phyloP scores from a whole-genome alignment of 2,797 vertebrate species.

The Lepilemur ruficaudatus region DNA sequence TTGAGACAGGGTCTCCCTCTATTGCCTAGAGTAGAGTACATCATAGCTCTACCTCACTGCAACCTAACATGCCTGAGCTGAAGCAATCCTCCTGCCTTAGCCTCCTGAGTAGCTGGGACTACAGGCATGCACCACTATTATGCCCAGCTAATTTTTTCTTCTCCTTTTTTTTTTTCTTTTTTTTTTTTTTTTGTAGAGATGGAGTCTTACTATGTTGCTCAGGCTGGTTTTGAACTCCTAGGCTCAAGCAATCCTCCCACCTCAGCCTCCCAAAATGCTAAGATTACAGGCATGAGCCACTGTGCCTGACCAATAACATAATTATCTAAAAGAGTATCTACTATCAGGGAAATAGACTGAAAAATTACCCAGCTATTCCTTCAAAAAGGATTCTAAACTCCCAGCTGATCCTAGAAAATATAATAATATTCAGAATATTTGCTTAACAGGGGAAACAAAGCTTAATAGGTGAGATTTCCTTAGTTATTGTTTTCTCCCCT shows the following conservation, averaged over 20 bases:
- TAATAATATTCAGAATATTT: background rate
- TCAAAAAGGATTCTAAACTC: background rate
- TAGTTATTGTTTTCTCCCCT: background rate
- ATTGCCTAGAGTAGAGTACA: too few species aligned
- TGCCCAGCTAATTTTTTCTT: background rate
- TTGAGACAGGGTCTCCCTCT: too few species aligned
- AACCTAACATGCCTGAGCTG: too few species aligned
- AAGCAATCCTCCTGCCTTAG: too few species aligned
- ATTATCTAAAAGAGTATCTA: background rate
- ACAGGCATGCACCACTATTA: too few species aligned
- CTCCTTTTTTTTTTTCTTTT: background rate
- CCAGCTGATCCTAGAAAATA: background rate
- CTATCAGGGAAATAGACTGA: background rate
- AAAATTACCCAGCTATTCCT: background rate
- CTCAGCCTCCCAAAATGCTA: too few species aligned
- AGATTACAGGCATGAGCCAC: too few species aligned
- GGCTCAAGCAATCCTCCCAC: too few species aligned
- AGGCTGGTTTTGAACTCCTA: too few species aligned
- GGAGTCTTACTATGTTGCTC: background rate
- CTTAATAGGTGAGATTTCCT: background rate
- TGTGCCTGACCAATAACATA: background rate
- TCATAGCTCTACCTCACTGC: too few species aligned
- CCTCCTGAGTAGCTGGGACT: too few species aligned
- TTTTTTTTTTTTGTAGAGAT: background rate
- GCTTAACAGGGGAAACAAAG: background rate